phyloP scores from a whole-genome alignment of 2,113 vertebrate species.

The Cettia cetti region DNA sequence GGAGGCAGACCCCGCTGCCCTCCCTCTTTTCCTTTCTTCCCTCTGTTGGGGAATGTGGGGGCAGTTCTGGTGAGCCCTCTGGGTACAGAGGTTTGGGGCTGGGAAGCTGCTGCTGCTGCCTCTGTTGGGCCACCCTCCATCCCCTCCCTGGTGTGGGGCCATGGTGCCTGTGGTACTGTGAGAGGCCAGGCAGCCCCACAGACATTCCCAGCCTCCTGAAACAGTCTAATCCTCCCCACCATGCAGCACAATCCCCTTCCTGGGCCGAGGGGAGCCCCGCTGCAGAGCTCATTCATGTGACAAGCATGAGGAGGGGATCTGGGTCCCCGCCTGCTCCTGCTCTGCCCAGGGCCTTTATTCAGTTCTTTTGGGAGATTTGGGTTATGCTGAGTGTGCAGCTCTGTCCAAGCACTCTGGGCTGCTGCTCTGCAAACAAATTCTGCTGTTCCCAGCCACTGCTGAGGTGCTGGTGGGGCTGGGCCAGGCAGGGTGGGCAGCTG shows the following conservation, averaged over 20 bases:
- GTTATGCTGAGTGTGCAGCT: slow-evolving; percentile 44
- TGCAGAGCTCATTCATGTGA: slow-evolving; percentile 60
- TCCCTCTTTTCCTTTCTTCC: not conserved
- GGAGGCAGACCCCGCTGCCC: not conserved
- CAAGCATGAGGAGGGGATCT: slow-evolving; percentile 51
- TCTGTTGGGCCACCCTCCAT: not conserved
- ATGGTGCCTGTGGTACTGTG: fast-evolving
- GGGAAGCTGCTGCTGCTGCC: not conserved
- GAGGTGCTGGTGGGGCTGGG: not conserved
- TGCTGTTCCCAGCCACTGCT: not conserved
- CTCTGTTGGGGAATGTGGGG: too few species aligned
- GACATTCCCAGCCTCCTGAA: not conserved
- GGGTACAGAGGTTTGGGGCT: fast-evolving
- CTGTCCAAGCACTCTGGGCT: not conserved
- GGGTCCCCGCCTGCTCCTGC: not conserved
- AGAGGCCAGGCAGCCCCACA: not conserved
- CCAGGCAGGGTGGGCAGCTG: not conserved
- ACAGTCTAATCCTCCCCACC: slow-evolving; percentile 48
- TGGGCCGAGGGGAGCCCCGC: not conserved
- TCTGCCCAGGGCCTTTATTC: not conserved
- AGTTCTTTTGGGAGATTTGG: not conserved
- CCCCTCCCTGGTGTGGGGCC: fast-evolving
- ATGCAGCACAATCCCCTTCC: slow-evolving; percentile 29
- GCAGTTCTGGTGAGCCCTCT: fast-evolving
- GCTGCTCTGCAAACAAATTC: slow-evolving; percentile 10